These are phyloP conservation scores for Habroteleia sp. DNA, from an alignment of 2,888 invertebrate genomes.

Conservation along the genomic window DNA sequence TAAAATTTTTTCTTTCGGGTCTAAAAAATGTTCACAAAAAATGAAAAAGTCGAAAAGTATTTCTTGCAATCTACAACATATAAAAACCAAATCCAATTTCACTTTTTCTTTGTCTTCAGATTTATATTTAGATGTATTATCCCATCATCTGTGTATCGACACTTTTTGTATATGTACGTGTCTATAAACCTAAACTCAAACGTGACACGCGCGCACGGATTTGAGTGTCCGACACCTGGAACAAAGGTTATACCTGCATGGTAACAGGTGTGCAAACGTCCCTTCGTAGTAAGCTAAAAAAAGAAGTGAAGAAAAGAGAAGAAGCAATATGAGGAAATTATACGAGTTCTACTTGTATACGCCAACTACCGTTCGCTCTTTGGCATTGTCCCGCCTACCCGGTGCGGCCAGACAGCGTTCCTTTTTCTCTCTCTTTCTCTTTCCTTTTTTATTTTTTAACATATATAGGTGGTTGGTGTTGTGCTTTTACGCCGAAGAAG, in stretches of 20 bases:
- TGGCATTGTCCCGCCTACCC: conserved; percentile 55
- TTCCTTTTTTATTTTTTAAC: conserved; percentile 36
- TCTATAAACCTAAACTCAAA: conserved; percentile 1
- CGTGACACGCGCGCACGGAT: conserved; percentile 53
- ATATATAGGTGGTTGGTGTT: conserved; percentile 36
- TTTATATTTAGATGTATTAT: too few relatives aligned
- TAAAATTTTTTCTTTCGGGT: too few relatives aligned
- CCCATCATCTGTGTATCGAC: too few relatives aligned
- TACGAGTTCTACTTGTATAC: conserved; percentile 59
- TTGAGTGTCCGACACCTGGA: conserved; percentile 49
- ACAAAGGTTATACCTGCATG: conserved; percentile 56
- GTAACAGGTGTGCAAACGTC: conserved; percentile 60
- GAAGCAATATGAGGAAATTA: conserved; percentile 55
- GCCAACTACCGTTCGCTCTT: conserved; percentile 62
- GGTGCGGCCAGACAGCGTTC: conserved; percentile 50
- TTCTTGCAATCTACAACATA: too few relatives aligned
- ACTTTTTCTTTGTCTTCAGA: too few relatives aligned
- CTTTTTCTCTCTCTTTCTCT: conserved; percentile 34
- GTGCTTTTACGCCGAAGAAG: conserved; percentile 44
- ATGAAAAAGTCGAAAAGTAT: too few relatives aligned
- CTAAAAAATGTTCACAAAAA: too few relatives aligned
- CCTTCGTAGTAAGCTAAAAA: conserved; percentile 40
- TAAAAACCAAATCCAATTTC: too few relatives aligned
- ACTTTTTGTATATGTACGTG: too few relatives aligned
- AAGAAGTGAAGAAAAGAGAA: conserved; percentile 25